Conservation (phyloP, 2,888 invertebrate genomes). For the Volucella inanis region DNA sequence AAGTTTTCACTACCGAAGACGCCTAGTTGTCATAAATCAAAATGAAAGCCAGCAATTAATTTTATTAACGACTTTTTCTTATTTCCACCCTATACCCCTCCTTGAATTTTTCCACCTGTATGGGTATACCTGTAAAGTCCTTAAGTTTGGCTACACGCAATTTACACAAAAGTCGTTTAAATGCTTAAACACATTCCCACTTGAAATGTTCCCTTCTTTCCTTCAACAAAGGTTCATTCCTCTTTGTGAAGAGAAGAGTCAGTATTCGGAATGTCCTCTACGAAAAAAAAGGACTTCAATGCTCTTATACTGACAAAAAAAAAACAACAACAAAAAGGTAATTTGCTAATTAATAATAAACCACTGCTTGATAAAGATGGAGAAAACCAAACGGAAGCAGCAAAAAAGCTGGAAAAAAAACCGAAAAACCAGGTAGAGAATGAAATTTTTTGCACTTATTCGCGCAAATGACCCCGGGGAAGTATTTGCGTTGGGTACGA, state of each 20-base stretch:
- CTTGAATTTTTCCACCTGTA: too few relatives aligned
- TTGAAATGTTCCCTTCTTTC: neutral
- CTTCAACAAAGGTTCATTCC: neutral
- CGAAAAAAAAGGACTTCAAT: too few relatives aligned
- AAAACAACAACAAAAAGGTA: slow-evolving; percentile 14
- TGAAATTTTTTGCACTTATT: slow-evolving; percentile 19
- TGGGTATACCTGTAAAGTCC: neutral
- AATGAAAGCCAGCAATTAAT: slow-evolving; percentile 48
- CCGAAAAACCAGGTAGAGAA: neutral
- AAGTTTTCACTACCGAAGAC: slow-evolving; percentile 15
- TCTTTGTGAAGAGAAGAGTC: neutral
- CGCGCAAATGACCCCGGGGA: slow-evolving; percentile 23
- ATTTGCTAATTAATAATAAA: slow-evolving; percentile 65
- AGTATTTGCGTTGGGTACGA: neutral
- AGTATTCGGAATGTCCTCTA: too few relatives aligned
- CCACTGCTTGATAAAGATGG: slow-evolving; percentile 39
- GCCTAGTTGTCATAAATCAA: slow-evolving; percentile 45
- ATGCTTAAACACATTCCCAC: slow-evolving; percentile 15
- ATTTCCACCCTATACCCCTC: neutral
- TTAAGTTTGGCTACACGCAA: slow-evolving; percentile 21
- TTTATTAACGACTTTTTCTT: slow-evolving; percentile 36
- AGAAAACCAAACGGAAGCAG: neutral
- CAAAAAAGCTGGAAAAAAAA: neutral
- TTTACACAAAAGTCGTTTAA: slow-evolving; percentile 8
- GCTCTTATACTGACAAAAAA: neutral